Percentiles rank a stretch among this genome's conserved stretches.
Evolutionary conservation across 2,888 invertebrate species (phyloP).

Genomic region (Coleophora deauratella): DNA sequence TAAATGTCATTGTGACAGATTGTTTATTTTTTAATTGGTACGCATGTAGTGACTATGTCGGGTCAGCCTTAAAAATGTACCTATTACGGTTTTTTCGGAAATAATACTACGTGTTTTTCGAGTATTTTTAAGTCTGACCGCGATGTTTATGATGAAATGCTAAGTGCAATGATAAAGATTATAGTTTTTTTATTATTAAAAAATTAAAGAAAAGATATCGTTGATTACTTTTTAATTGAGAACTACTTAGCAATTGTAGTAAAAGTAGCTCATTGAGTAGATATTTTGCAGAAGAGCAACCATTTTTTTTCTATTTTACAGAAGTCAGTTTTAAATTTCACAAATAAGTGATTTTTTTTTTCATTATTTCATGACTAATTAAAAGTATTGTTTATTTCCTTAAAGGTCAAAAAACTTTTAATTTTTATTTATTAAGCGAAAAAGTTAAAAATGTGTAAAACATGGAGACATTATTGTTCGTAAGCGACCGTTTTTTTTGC

Average conservation of each 20-base stretch:
- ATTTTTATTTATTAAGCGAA: no score
- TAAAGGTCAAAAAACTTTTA: no score
- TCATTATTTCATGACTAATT: no score
- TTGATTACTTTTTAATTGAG: constrained; percentile 10
- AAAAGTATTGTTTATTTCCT: no score
- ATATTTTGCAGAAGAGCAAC: neutral
- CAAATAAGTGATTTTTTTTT: no score
- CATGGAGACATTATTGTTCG: no score
- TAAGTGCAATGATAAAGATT: constrained; percentile 12
- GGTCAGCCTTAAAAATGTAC: neutral
- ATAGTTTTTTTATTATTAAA: constrained; percentile 7
- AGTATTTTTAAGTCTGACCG: neutral
- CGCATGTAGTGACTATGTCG: constrained; percentile 7
- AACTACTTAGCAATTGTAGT: constrained; percentile 14
- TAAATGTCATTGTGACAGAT: constrained; percentile 18
- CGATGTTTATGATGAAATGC: neutral
- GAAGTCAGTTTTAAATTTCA: no score
- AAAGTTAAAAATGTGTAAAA: no score
- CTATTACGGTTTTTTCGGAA: neutral
- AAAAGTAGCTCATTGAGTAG: neutral
- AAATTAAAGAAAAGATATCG: constrained; percentile 4
- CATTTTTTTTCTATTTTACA: neutral
- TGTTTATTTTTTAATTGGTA: constrained; percentile 16
- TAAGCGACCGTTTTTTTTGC: no score
- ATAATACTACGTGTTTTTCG: neutral